Percentiles rank a stretch among this genome's conserved stretches.
These are phyloP conservation scores for Erpornis zantholeuca DNA, from an alignment of 2,113 vertebrate genomes.

Conservation along the genomic window DNA sequence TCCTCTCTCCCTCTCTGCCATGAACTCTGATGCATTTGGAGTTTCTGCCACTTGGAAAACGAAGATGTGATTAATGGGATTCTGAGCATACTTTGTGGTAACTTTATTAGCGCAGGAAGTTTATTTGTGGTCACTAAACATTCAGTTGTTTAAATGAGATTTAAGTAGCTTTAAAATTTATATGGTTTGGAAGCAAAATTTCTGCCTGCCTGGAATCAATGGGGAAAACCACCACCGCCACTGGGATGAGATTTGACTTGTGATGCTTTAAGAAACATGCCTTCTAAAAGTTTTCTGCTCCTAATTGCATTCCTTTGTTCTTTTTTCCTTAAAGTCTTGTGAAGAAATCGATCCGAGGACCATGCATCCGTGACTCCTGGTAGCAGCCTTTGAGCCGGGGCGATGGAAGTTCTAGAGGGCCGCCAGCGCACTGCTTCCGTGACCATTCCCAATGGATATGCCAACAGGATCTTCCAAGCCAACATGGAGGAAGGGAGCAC, in stretches of 20 bases:
- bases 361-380: conserved; percentile 20
- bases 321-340: not conserved
- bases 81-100: not conserved
- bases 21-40: not conserved
- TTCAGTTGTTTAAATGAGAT: not conserved
- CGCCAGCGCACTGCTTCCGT: conserved; percentile 51
- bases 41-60: fast-evolving
- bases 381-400: not conserved
- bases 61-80: not conserved
- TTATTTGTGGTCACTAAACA: not conserved
- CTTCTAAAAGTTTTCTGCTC: not conserved
- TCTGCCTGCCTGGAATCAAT: not conserved
- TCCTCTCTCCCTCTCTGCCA: not conserved
- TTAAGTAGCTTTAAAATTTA: not conserved
- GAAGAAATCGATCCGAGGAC: conserved; percentile 1
- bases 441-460: conserved; percentile 77
- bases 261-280: not conserved
- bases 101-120: not conserved
- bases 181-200: not conserved
- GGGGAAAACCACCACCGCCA: not conserved
- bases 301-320: conserved; percentile 21
- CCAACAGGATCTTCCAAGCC: conserved; percentile 81
- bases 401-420: conserved; percentile 79
- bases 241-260: not conserved
- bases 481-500: conserved; percentile 69